Base-by-base conservation (phyloP, 2,113 vertebrate species). In the Peromyscus californicus region DNA sequence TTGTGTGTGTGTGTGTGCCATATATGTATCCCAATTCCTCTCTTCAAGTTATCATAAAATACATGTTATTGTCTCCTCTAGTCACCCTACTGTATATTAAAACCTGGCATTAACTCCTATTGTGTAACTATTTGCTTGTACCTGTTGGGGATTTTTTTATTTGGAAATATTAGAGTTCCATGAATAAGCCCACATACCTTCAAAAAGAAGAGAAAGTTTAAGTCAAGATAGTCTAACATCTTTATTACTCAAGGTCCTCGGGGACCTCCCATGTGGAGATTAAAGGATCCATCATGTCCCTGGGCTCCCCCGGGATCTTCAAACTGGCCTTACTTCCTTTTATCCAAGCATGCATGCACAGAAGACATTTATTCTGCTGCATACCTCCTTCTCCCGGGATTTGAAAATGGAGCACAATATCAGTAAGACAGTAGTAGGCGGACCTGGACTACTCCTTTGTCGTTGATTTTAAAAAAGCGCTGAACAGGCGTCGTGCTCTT, bases 201-300 rank as follows among this genome's bases (percentile, higher is more conserved):
- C 17, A 16, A 97, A 97, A 79, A 57, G 17, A 65, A 76, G 31
- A 86, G 86, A 93, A 91, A 70, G 7, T 54, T 95, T 93, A 83
- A 86, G 36, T 83, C 69, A 82, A 67, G 45, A 54, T 84, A 80
- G 45, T 69, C 21, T 79, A 83, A 70, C 13, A n/a, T 31, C 29
- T 82, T 96, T 72, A 82, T 92, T 90, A 61, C 21, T 61, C 7
- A 75, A 36, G 45, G 57, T 84, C 21, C 1, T 29, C 22, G 39
- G 90, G 82, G 69, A 91, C 42, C 59, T 85, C 36, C 74, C 22
- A 42, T 78, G 33, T 1, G 36, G 61, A 93, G 79, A 84, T 89
- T 70, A 16, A 76, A 65, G 31, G 79, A 4, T 78, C 75, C 10
- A 0, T 67, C 51, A 13, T 48, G 36, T 84, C 39, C 36, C 69